phyloP scores from a whole-genome alignment of 30 jellyfish, hydroid and myxozoan species.

The Turritopsis rubra region DNA sequence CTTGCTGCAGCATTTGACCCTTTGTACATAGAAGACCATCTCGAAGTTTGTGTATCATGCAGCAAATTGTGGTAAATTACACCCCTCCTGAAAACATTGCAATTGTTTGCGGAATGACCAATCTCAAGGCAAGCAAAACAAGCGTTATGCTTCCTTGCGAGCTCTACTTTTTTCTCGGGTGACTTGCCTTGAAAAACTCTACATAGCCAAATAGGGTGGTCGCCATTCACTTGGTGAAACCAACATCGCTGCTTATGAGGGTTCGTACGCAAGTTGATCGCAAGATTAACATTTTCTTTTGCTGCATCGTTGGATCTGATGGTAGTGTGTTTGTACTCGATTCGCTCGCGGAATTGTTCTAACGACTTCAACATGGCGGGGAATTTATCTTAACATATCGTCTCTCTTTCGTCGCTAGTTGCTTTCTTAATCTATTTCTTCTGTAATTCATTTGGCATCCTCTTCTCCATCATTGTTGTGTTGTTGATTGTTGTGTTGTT shows the following conservation, averaged over 20 bases:
- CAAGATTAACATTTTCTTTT: too few relatives aligned
- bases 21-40: constrained; percentile 25
- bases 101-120: constrained; percentile 10
- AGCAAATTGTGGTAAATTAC: too few relatives aligned
- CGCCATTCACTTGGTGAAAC: background rate
- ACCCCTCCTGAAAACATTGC: too few relatives aligned
- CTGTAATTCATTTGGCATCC: constrained; percentile 52
- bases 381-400: constrained; percentile 35
- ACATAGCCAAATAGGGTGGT: constrained; percentile 14
- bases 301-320: background rate
- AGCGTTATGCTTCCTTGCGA: constrained; percentile 14
- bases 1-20: constrained; percentile 12
- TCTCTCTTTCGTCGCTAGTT: constrained; percentile 33
- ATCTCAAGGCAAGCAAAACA: constrained; percentile 16
- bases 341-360: background rate
- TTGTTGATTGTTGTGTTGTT: constrained; percentile 53
- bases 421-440: constrained; percentile 33
- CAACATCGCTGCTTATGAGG: background rate
- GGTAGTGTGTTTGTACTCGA: constrained; percentile 1
- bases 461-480: constrained; percentile 55
- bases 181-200: background rate
- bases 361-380: constrained; percentile 21
- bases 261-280: too few relatives aligned
- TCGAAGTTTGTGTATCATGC: too few relatives aligned
- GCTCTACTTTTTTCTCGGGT: too few relatives aligned